Base-by-base conservation (phyloP, 1,140 invertebrate species). In the Drosophila azteca region DNA sequence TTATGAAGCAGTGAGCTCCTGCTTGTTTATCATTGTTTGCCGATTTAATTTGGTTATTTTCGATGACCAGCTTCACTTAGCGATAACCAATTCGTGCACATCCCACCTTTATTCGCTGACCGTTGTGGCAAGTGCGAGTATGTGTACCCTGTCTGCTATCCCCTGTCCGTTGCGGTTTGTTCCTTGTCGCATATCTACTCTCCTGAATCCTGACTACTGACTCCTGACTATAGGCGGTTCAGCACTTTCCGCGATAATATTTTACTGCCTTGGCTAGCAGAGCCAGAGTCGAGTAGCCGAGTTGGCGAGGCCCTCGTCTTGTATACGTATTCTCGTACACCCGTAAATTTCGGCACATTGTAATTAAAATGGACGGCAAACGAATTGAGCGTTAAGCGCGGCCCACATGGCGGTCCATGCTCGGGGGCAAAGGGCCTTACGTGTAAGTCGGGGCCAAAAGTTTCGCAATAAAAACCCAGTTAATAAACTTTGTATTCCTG, bases 391-490 rank as follows among this genome's bases (percentile, higher is more conserved):
- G 20, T 57, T 43, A 45, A 57, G 26, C 54, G 24, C 22, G 29
- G 6, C 31, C 17, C n/a, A 41, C 31, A 39, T 53, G 31, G 2
- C 9, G 9, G 6, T 31, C 24, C 24, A 26, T 26, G 24, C 24
- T 0, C 3, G 24, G 24, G 24, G 15, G 11, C 29, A 29, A 20
- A 2, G 17, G 11, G 41, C 8, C 11, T 4, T 24, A 9, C 2
- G 24, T 6, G 50, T 9, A 44, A 46, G 49, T 15, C 63, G 26
- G 7, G 35, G 24, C 49, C 49, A 58, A 76, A 80, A 80, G 71
- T 80, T 80, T 80, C 62, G 71, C 51, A 76, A 80, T 80, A 72
- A 77, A 80, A 81, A 77, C 72, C 62, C 72, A 77, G 66, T 81
- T 81, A 81, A 81, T 81, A 80, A 80, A 60, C 71, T 58, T 50